phyloP scores from a whole-genome alignment of 1,140 invertebrate genomes.

The Himalopsyche phryganea region DNA sequence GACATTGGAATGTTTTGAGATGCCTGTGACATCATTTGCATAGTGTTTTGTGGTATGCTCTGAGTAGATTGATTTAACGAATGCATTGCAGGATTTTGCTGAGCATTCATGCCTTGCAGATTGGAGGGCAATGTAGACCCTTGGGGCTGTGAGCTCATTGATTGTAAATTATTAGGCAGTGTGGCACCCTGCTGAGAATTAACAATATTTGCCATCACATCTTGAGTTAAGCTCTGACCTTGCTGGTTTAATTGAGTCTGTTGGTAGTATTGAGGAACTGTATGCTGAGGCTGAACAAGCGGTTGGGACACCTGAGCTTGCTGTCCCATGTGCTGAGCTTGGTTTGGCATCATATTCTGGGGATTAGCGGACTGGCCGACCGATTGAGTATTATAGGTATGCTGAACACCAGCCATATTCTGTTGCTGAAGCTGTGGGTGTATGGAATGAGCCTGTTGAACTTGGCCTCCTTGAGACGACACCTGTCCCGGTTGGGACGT shows the following conservation, averaged over 20 bases:
- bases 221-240: constrained; percentile 51
- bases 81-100: constrained; percentile 48
- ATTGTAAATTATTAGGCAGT: constrained; percentile 47
- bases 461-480: constrained; percentile 46
- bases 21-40: constrained; percentile 55
- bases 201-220: constrained; percentile 51
- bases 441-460: constrained; percentile 43
- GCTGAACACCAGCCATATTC: constrained; percentile 44
- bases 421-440: constrained; percentile 51
- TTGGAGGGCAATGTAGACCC: constrained; percentile 57
- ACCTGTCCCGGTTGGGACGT: constrained; percentile 41
- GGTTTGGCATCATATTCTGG: constrained; percentile 48
- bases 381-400: constrained; percentile 45
- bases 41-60: constrained; percentile 56
- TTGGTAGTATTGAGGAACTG: constrained; percentile 49
- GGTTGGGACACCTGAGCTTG: constrained; percentile 46
- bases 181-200: constrained; percentile 52
- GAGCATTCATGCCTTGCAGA: constrained; percentile 51
- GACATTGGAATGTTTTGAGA: constrained; percentile 55
- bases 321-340: constrained; percentile 48
- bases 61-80: constrained; percentile 51
- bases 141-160: constrained; percentile 49
- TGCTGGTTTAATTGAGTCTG: constrained; percentile 50
- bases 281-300: constrained; percentile 48
- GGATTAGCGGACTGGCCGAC: constrained; percentile 46